phyloP scores from a whole-genome alignment of 2,113 vertebrate species.

The Pollimyrus isidori region DNA sequence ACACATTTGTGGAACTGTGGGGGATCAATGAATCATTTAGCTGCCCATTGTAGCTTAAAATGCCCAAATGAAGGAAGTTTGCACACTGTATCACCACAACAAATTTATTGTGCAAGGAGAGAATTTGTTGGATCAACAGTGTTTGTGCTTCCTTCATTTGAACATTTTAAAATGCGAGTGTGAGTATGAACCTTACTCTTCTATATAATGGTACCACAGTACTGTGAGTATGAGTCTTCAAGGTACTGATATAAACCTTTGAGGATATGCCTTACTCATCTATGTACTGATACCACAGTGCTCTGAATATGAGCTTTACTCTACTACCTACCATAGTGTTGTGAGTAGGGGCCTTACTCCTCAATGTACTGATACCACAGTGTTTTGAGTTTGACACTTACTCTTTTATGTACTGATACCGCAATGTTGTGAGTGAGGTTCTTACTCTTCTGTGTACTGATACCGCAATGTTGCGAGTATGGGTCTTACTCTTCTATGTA shows the following conservation, averaged over 20 bases:
- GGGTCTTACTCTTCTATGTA: not conserved
- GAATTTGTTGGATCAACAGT: not conserved
- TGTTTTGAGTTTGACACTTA: too few relatives aligned
- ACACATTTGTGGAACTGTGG: not conserved
- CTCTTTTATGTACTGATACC: too few relatives aligned
- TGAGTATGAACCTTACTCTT: not conserved
- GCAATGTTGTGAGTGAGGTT: too few relatives aligned
- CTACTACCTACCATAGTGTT: too few relatives aligned
- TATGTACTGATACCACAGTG: too few relatives aligned
- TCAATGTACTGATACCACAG: too few relatives aligned
- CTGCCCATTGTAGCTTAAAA: not conserved
- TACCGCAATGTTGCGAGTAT: not conserved
- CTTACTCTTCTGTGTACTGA: too few relatives aligned
- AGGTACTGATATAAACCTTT: not conserved
- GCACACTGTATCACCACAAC: not conserved
- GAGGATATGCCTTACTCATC: not conserved
- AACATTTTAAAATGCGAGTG: not conserved
- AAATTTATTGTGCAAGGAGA: not conserved
- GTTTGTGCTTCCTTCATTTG: not conserved
- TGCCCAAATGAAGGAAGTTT: not conserved
- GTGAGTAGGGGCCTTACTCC: too few relatives aligned
- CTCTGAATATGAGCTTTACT: too few relatives aligned
- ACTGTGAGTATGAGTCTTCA: not conserved
- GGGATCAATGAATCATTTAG: not conserved
- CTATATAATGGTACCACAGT: not conserved